Evolutionary conservation across 2,113 vertebrate species (phyloP).

Genomic region (Oreochromis aureus): DNA sequence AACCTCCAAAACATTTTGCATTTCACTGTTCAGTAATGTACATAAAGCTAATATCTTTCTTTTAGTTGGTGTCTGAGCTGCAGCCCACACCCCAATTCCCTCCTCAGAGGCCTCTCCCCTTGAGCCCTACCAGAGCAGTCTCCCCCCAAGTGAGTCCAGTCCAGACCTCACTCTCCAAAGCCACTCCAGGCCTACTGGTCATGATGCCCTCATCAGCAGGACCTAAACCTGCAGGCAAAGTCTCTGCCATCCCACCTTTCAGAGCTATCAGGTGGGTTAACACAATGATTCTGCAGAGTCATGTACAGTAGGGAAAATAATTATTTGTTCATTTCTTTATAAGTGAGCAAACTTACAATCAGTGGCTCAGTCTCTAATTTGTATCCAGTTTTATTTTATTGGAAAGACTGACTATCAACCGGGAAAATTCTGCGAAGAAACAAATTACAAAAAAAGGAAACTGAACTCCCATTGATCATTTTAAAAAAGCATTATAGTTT

Average conservation of each 20-base stretch:
- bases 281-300: not conserved
- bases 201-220: constrained; percentile 75
- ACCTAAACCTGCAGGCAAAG: constrained; percentile 55
- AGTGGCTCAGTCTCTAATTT: not conserved
- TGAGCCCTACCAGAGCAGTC: constrained; percentile 68
- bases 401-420: not conserved
- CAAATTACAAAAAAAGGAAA: not conserved
- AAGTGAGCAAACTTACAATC: not conserved
- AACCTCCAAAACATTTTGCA: not conserved
- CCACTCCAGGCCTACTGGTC: constrained; percentile 74
- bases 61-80: constrained; percentile 47
- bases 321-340: not conserved
- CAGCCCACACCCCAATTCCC: constrained; percentile 60
- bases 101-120: constrained; percentile 78
- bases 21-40: not conserved
- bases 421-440: not conserved
- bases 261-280: constrained; percentile 68
- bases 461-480: too few relatives aligned
- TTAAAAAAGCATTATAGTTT: too few relatives aligned
- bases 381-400: not conserved
- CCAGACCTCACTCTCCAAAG: constrained; percentile 46
- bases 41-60: not conserved
- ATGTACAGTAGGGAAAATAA: not conserved
- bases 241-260: constrained; percentile 51
- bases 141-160: constrained; percentile 61